Evolutionary conservation across 2,797 vertebrate genomes (phyloP).

Genomic region (Danio tinwini): DNA sequence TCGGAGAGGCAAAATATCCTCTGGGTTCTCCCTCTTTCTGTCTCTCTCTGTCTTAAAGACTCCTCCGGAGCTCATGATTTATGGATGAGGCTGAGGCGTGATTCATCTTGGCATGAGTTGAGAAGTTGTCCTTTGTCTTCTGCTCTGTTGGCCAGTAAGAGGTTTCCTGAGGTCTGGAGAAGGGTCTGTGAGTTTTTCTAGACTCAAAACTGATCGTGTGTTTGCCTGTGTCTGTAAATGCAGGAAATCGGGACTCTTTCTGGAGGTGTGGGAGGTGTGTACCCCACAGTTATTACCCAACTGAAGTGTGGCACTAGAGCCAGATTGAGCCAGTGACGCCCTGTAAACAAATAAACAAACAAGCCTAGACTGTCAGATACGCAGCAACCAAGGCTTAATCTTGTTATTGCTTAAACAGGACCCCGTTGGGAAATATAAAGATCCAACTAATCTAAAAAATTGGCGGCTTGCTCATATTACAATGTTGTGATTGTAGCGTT

Average conservation of each 20-base stretch:
- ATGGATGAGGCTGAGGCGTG: slow-evolving; percentile 80
- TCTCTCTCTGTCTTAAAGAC: slow-evolving; percentile 81
- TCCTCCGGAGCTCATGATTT: slow-evolving; percentile 85
- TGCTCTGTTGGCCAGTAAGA: slow-evolving; percentile 67
- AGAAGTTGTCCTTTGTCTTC: slow-evolving; percentile 78
- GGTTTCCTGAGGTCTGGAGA: slow-evolving; percentile 45
- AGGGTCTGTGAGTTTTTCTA: slow-evolving; percentile 39
- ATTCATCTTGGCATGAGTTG: slow-evolving; percentile 80
- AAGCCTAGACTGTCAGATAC: slow-evolving; percentile 42
- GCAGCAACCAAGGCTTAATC: slow-evolving; percentile 31
- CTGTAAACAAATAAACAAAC: slow-evolving; percentile 61
- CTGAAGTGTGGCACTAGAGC: slow-evolving; percentile 72
- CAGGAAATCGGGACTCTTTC: not conserved
- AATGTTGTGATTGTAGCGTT: not conserved
- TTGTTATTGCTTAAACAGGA: slow-evolving; percentile 40
- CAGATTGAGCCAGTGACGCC: slow-evolving; percentile 75
- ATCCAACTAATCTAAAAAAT: slow-evolving; percentile 36
- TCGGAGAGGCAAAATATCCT: slow-evolving; percentile 82
- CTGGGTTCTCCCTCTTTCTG: slow-evolving; percentile 80
- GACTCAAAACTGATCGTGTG: slow-evolving; percentile 1
- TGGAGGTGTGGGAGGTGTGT: slow-evolving; percentile 36
- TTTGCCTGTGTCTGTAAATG: not conserved
- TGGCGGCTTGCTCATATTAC: slow-evolving; percentile 4
- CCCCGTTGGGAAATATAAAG: slow-evolving; percentile 41
- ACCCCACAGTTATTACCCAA: slow-evolving; percentile 77